phyloP scores from a whole-genome alignment of 2,113 vertebrate species.

The Microcebus tavaratra region DNA sequence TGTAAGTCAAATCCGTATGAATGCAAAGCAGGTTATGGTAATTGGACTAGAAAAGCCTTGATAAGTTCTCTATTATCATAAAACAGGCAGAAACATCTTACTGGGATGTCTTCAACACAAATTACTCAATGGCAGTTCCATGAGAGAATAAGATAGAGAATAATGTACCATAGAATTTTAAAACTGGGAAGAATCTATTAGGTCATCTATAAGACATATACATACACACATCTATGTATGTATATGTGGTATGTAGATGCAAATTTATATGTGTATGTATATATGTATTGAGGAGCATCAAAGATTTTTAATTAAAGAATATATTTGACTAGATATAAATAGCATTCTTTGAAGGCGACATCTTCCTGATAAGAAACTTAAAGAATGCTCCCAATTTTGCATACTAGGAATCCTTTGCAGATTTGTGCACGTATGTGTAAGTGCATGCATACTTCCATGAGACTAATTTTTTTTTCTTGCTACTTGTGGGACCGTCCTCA shows the following conservation, averaged over 20 bases:
- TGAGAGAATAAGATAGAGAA: neutral
- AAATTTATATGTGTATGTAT: neutral
- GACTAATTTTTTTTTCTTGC: slow-evolving; percentile 63
- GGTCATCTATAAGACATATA: neutral
- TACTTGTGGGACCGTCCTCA: slow-evolving; percentile 80
- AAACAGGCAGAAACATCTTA: neutral
- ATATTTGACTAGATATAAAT: neutral
- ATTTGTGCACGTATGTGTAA: slow-evolving; percentile 44
- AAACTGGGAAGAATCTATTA: neutral
- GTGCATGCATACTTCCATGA: slow-evolving; percentile 39
- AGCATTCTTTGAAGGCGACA: neutral
- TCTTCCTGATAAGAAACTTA: slow-evolving; percentile 49
- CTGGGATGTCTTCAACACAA: neutral
- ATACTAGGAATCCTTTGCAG: slow-evolving; percentile 28
- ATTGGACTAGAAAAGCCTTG: neutral
- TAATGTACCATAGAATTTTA: neutral
- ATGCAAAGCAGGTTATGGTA: neutral
- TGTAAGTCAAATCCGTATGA: neutral
- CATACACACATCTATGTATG: neutral
- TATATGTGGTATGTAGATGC: neutral
- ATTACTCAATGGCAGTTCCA: neutral
- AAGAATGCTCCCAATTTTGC: neutral
- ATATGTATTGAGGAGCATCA: neutral
- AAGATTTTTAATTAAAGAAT: neutral
- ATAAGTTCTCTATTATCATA: neutral